Evolutionary conservation across 2,888 invertebrate species (phyloP), one percentile per base, ranked within the genome.

Genomic region (Galerucella calmariensis): DNA sequence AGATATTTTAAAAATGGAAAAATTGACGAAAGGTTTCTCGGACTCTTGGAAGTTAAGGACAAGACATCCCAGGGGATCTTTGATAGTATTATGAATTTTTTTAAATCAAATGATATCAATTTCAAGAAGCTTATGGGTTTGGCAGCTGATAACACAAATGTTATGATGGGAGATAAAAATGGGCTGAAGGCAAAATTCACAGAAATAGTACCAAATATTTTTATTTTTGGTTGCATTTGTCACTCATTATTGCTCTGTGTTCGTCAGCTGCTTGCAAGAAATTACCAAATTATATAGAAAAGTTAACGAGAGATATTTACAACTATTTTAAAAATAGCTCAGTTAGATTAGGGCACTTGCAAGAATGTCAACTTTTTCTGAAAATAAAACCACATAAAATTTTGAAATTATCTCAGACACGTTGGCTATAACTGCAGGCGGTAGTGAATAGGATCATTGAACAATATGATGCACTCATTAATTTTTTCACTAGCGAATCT

Each of bases 91-190:
- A 66, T 48, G 12, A 72, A 70, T 24, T 67, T 51, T 69, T 68
- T 76, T 14, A 56, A 67, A 11, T 51, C 48, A 56, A 67, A 67
- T 74, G 58, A 74, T 16, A 65, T 76, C 62, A 56, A 67, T 56
- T 12, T 46, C 1, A n/a, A 67, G 4, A 76, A 76, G 51, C 35
- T 72, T 35, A 68, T 72, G 35, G 76, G 76, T 59, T 74, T 77
- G 73, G 75, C 59, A 16, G 75, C 76, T 63, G 76, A 77, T 70
- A 77, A 78, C 70, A 75, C 74, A 14, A 67, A 62, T 65, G 67
- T 69, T 20, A 76, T 76, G 71, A 75, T 75, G 68, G 67, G 71
- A 44, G n/a, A 68, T 56, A 63, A 62, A 51, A 62, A 48, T 46
- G 77, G 75, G 9, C 72, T 77, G 24, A 68, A 75, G 41, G 24